Evolutionary conservation across 37 sponge, comb jelly and placozoan species (phyloP).

Genomic region (Agelas oroides): DNA sequence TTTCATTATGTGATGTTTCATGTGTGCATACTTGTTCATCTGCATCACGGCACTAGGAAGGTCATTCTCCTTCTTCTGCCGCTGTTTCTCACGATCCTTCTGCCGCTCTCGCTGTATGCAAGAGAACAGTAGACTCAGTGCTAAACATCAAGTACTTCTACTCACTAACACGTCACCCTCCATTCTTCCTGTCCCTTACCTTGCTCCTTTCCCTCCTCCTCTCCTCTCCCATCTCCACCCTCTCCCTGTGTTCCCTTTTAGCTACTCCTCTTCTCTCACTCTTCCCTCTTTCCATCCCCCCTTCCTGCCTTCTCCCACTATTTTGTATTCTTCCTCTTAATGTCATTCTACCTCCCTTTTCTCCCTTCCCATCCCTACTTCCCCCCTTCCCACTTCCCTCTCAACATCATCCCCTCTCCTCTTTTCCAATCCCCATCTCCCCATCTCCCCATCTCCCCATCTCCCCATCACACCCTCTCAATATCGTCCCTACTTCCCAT

Average conservation of each 20-base stretch:
- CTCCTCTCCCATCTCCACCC: too few species aligned
- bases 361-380: too few species aligned
- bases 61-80: constrained; percentile 87
- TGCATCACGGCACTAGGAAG: constrained; percentile 83
- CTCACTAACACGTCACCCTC: too few species aligned
- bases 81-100: constrained; percentile 88
- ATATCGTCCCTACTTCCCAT: constrained; percentile 66
- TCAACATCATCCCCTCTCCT: neutral
- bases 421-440: too few species aligned
- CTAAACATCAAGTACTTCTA: too few species aligned
- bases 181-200: too few species aligned
- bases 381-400: neutral
- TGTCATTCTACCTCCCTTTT: too few species aligned
- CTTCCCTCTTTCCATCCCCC: neutral
- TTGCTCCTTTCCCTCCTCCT: too few species aligned
- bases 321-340: neutral
- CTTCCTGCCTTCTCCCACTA: neutral
- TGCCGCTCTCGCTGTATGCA: constrained; percentile 72
- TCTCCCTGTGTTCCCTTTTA: too few species aligned
- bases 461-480: constrained; percentile 38
- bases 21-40: constrained; percentile 72
- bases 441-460: too few species aligned
- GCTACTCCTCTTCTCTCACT: neutral
- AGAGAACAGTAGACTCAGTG: too few species aligned
- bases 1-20: too few species aligned